Base-by-base conservation (phyloP, 2,797 vertebrate species). In the Squalus acanthias region DNA sequence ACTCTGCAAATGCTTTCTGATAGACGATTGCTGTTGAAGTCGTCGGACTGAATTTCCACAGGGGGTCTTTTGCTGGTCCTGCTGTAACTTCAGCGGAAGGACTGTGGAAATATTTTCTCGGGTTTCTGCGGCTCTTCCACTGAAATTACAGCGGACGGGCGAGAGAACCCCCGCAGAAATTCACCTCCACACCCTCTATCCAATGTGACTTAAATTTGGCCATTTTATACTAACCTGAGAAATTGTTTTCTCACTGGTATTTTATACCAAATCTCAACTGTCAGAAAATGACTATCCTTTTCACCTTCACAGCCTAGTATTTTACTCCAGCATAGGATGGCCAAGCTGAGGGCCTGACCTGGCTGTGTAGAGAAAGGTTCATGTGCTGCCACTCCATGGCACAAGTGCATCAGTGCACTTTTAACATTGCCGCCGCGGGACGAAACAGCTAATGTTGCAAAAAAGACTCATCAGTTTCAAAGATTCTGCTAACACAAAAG, bases 361-460 rank as follows among this genome's bases (percentile, higher is more conserved):
- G 63, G 89, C 57, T 65, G 10, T 92, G 60, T n/a, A 15, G 26
- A 63, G 29, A 92, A 63, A 10, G 65, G 63, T 17, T 33, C 60
- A 92, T n/a, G 13, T 92, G n/a, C 89, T 92, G 89, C 57, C 89
- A 92, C 63, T 92, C 60, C 15, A 92, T 85, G 82, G 82, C 82
- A 22, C 46, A 22, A 50, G 20, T 85, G 82, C 82, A 50, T 85
- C 46, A 85, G 46, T 85, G 46, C 82, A 85, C 46, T 85, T 82
- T 85, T 50, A 50, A 50, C 82, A 85, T 17, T 85, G 82, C 39
- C 1, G 57, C 60, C 17, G 20, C 3, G 20, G 29, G 57, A 33
- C 26, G 17, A 15, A n/a, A 15, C 29, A n/a, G 53, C 26, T 85
- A 85, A 85, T 10, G 15, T 85, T 29, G 53, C 50, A 60, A 89